A percentile compares a stretch with the other conserved stretches of the same genome.
These are phyloP conservation scores for Ridgeia piscesae DNA, from an alignment of 1,140 invertebrate genomes.

Conservation along the genomic window DNA sequence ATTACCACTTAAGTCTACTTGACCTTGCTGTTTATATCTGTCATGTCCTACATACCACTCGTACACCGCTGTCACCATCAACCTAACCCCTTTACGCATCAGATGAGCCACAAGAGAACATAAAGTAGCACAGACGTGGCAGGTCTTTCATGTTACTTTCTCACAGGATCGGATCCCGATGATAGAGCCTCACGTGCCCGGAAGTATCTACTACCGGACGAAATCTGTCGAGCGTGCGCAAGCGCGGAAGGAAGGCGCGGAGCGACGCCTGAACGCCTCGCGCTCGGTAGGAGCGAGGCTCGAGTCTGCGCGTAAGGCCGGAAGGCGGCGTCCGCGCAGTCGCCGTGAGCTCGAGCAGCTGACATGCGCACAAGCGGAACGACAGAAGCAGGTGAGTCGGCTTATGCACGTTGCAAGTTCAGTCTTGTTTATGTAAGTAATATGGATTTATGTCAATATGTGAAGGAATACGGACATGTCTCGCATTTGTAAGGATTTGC, in stretches of 20 bases:
- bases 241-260: neutral
- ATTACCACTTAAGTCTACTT: no score
- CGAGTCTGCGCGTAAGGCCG: constrained; percentile 7
- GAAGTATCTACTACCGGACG: constrained; percentile 1
- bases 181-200: constrained; percentile 8
- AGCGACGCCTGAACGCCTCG: neutral
- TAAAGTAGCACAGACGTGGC: no score
- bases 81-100: no score
- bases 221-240: constrained; percentile 10
- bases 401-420: neutral
- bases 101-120: no score
- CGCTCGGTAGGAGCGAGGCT: neutral
- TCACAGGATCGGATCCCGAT: neutral
- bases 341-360: constrained; percentile 20
- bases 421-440: no score
- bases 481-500: no score
- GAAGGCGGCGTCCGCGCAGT: constrained; percentile 16
- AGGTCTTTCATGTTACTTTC: neutral
- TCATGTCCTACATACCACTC: no score
- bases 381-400: neutral
- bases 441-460: no score
- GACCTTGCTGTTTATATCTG: no score
- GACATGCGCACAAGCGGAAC: neutral
- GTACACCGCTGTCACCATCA: no score
- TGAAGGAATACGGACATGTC: no score